phyloP scores from a whole-genome alignment of 2,113 vertebrate genomes.

The Atlantisia rogersi region DNA sequence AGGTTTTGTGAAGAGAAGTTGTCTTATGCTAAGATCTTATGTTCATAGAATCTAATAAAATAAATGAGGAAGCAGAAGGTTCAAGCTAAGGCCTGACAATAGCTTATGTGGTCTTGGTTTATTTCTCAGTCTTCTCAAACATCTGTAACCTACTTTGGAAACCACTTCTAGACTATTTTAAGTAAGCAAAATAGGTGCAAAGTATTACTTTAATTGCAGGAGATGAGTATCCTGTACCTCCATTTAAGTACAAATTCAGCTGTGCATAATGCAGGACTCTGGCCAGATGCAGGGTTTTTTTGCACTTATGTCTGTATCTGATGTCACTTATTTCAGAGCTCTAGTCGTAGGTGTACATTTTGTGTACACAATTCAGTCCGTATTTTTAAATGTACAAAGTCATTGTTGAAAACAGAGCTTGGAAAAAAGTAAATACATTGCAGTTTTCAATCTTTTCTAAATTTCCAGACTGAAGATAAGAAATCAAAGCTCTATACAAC shows the following conservation, averaged over 20 bases:
- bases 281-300: not conserved
- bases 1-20: not conserved
- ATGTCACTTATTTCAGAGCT: not conserved
- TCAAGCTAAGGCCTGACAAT: not conserved
- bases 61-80: not conserved
- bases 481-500: not conserved
- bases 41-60: not conserved
- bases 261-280: not conserved
- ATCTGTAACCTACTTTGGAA: not conserved
- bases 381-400: not conserved
- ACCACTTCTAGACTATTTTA: not conserved
- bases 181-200: not conserved
- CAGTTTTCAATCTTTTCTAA: not conserved
- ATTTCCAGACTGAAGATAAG: not conserved
- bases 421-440: too few relatives aligned
- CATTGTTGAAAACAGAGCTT: not conserved
- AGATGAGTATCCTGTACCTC: not conserved
- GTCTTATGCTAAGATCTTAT: not conserved
- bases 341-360: not conserved
- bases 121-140: not conserved
- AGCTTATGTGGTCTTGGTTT: not conserved
- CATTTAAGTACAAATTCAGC: not conserved
- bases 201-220: not conserved
- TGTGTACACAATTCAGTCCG: not conserved
- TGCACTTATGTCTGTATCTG: not conserved